phyloP scores from a whole-genome alignment of 2,888 invertebrate genomes.

The Habrosyne pyritoides region DNA sequence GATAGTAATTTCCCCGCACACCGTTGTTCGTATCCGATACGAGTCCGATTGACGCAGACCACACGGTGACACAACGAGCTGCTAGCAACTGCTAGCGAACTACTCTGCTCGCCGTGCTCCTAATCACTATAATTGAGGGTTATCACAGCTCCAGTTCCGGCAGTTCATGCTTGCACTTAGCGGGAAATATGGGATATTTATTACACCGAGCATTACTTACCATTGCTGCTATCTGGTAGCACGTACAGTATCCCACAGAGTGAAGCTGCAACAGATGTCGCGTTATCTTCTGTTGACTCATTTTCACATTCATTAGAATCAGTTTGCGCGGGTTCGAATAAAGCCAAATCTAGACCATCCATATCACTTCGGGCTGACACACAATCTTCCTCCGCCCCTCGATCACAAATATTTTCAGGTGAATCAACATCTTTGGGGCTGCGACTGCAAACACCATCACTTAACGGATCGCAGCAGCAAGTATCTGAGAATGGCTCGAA shows the following conservation, averaged over 20 bases:
- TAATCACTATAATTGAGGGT: slow-evolving; percentile 67
- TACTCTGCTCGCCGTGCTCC: slow-evolving; percentile 49
- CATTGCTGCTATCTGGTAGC: slow-evolving; percentile 60
- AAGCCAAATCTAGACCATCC: slow-evolving; percentile 86
- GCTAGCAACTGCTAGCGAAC: too few relatives aligned
- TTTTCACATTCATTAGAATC: slow-evolving; percentile 54
- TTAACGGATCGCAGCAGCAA: slow-evolving; percentile 82
- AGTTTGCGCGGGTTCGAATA: slow-evolving; percentile 85
- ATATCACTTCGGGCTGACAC: slow-evolving; percentile 83
- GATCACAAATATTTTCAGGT: slow-evolving; percentile 73
- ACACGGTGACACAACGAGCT: slow-evolving; percentile 48
- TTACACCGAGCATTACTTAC: slow-evolving; percentile 56
- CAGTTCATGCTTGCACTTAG: slow-evolving; percentile 46
- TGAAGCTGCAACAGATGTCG: slow-evolving; percentile 48
- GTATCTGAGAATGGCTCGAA: slow-evolving; percentile 85
- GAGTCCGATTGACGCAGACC: slow-evolving; percentile 59
- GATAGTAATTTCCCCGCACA: slow-evolving; percentile 70
- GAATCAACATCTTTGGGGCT: slow-evolving; percentile 80
- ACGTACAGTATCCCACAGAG: slow-evolving; percentile 73
- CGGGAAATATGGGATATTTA: slow-evolving; percentile 51
- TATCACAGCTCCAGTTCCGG: slow-evolving; percentile 55
- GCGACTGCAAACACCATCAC: slow-evolving; percentile 77
- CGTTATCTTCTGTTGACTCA: slow-evolving; percentile 40
- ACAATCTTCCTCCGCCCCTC: slow-evolving; percentile 68
- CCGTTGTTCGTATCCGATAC: slow-evolving; percentile 81